Base-by-base conservation (phyloP, 2,888 invertebrate genomes). In the Torymus tubicola region DNA sequence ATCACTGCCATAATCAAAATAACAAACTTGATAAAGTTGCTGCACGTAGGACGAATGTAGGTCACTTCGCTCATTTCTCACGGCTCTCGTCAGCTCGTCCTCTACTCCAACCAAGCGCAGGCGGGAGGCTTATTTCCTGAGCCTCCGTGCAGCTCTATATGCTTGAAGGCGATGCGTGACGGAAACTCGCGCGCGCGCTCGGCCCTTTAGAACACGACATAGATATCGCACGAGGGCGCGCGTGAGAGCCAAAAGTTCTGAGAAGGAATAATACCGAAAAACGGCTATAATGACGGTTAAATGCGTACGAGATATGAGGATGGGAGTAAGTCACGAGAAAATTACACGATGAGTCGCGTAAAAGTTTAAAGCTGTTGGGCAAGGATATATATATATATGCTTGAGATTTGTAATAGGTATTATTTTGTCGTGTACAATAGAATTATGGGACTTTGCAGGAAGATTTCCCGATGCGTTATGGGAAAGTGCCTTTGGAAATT, bases 341-440 rank as follows among this genome's bases (percentile, higher is more conserved):
- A 80, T 80, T 61, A 63, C 42, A 58, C 75, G 69, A 79, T 50
- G 60, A 69, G 61, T 55, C 24, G 57, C 16, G 16, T 50, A 65
- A 71, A 75, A 69, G 70, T 75, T 75, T 64, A 65, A 71, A 67
- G 52, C 64, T 2, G 31, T 52, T 63, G 69, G 21, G 57, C 13
- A 70, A 70, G 70, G 75, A 74, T 70, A 75, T 21, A 21, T 70
- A 75, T n/a, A n/a, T n/a, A n/a, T n/a, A 53, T 75, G 69, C 13
- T 42, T 42, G 13, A 69, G 63, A 53, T 63, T 8, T 64, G 57
- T 52, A 24, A 57, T 42, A 42, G 1, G 57, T n/a, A 71, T 67
- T 52, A 53, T 70, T 31, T 53, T 55, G 16, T 1, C 42, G 42
- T 42, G 16, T 71, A 61, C 67, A 71, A 71, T 65, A 31, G 61